Conservation (phyloP, 2,888 invertebrate genomes). For the Acheta domesticus region DNA sequence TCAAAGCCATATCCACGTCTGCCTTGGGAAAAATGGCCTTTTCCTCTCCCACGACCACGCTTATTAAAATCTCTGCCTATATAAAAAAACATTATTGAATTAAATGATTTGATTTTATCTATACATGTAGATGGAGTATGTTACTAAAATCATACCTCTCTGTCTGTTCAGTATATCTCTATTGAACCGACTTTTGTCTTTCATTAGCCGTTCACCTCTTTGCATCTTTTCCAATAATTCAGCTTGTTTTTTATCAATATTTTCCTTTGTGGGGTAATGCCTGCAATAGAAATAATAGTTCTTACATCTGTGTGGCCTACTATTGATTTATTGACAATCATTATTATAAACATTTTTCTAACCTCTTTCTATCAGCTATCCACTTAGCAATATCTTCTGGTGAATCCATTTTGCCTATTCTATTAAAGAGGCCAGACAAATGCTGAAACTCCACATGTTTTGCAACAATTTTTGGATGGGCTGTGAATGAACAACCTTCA, state of each 20-base stretch:
- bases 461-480: constrained; percentile 73
- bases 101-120: too few relatives aligned
- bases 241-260: constrained; percentile 61
- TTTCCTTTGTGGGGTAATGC: constrained; percentile 70
- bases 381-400: constrained; percentile 82
- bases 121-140: too few relatives aligned
- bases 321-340: too few relatives aligned
- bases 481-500: constrained; percentile 75
- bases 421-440: constrained; percentile 74
- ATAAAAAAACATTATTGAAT: neutral
- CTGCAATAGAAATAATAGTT: constrained; percentile 43
- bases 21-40: constrained; percentile 3
- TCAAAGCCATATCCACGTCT: neutral
- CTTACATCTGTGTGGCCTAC: too few relatives aligned
- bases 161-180: neutral
- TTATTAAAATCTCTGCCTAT: neutral
- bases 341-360: constrained; percentile 22
- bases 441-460: constrained; percentile 82
- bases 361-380: constrained; percentile 74
- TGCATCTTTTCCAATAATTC: constrained; percentile 63
- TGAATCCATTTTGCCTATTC: constrained; percentile 68
- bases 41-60: constrained; percentile 20
- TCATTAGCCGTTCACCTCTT: constrained; percentile 67
- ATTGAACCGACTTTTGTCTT: constrained; percentile 25
- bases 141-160: too few relatives aligned